These are phyloP conservation scores for Lates japonicus DNA, from an alignment of 2,797 vertebrate species.

Conservation along the genomic window DNA sequence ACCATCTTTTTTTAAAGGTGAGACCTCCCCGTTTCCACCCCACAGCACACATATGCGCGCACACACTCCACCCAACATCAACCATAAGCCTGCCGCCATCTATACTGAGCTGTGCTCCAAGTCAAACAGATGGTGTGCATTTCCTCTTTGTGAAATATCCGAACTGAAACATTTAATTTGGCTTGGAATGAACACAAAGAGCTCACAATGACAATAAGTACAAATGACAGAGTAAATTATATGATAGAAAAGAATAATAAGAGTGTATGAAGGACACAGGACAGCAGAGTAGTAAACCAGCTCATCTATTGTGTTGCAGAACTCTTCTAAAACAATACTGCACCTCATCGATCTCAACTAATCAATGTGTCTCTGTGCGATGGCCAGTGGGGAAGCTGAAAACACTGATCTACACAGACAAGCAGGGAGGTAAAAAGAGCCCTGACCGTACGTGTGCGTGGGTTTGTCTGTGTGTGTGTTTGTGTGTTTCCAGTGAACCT, in stretches of 20 bases:
- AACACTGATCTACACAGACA: slow-evolving; percentile 66
- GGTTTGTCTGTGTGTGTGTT: background rate
- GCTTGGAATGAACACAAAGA: background rate
- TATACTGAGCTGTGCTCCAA: background rate
- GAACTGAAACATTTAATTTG: background rate
- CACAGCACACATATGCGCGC: slow-evolving; percentile 34
- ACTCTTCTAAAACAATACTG: slow-evolving; percentile 73
- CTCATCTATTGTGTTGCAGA: slow-evolving; percentile 52
- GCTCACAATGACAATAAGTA: slow-evolving; percentile 9
- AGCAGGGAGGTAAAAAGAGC: slow-evolving; percentile 45
- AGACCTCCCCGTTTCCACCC: slow-evolving; percentile 54
- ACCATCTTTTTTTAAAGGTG: slow-evolving; percentile 70
- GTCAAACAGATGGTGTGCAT: slow-evolving; percentile 7
- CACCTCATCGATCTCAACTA: slow-evolving; percentile 70
- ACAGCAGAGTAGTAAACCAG: slow-evolving; percentile 37
- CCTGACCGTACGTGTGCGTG: slow-evolving; percentile 28
- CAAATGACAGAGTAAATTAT: slow-evolving; percentile 4
- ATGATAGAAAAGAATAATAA: slow-evolving; percentile 6
- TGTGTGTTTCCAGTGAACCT: slow-evolving; percentile 48
- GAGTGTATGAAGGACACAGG: slow-evolving; percentile 13
- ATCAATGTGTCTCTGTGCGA: slow-evolving; percentile 73
- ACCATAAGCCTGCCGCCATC: slow-evolving; percentile 6
- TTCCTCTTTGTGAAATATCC: background rate
- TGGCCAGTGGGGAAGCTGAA: slow-evolving; percentile 54
- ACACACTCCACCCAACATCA: slow-evolving; percentile 22